Evolutionary conservation across 2,888 invertebrate genomes (phyloP).

Genomic region (Dinocampus coccinellae): DNA sequence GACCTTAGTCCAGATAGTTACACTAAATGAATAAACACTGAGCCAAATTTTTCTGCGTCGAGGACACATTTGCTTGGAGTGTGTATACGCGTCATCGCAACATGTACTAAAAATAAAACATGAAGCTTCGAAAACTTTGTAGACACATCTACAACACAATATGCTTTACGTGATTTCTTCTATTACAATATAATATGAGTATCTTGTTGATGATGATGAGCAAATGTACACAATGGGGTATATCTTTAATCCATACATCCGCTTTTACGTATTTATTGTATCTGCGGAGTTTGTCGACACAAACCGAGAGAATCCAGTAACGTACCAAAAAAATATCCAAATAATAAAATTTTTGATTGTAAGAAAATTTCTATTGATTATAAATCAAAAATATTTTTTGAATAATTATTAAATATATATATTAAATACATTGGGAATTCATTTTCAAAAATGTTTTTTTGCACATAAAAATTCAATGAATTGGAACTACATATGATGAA

Average conservation of each 20-base stretch:
- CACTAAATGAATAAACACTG: constrained; percentile 40
- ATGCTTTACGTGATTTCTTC: neutral
- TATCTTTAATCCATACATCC: constrained; percentile 14
- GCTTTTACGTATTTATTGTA: neutral
- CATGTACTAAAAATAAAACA: constrained; percentile 58
- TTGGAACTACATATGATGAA: neutral
- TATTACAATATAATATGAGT: neutral
- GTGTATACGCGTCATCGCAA: constrained; percentile 53
- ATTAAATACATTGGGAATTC: too few species aligned
- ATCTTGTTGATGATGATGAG: constrained; percentile 50
- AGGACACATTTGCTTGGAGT: constrained; percentile 46
- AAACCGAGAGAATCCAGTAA: constrained; percentile 7
- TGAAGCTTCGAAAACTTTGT: constrained; percentile 44
- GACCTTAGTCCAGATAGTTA: constrained; percentile 24
- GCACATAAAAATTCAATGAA: too few species aligned
- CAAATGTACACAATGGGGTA: constrained; percentile 50
- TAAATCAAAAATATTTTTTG: too few species aligned
- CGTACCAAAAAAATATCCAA: neutral
- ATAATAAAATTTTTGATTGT: too few species aligned
- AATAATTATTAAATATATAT: too few species aligned
- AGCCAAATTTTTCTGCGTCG: constrained; percentile 52
- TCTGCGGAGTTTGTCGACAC: neutral
- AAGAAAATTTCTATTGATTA: too few species aligned
- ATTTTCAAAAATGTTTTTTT: too few species aligned
- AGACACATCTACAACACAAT: constrained; percentile 27